phyloP scores from a whole-genome alignment of 2,797 vertebrate genomes.

The Scolopax bukidnonensis region DNA sequence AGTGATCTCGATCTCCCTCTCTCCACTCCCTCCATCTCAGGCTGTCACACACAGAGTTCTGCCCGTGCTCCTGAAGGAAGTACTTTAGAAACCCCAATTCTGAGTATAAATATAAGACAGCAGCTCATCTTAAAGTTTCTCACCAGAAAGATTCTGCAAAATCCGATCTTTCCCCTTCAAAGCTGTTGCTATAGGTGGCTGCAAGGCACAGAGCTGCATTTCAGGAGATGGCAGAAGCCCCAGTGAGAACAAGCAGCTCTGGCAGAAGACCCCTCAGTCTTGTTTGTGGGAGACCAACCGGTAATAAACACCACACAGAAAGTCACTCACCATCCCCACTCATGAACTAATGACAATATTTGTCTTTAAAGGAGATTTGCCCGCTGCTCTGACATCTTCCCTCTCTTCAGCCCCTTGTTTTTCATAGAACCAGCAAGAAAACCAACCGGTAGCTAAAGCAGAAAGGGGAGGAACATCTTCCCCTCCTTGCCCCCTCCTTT shows the following conservation, averaged over 20 bases:
- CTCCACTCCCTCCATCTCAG: background rate
- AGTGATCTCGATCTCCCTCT: background rate
- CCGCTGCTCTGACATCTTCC: background rate
- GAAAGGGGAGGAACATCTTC: background rate
- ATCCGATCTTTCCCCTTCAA: background rate
- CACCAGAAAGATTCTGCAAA: background rate
- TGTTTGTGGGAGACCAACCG: background rate
- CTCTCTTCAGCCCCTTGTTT: background rate
- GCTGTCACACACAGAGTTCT: accelerated
- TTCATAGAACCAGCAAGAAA: background rate
- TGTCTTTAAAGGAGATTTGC: background rate
- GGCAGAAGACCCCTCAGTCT: background rate
- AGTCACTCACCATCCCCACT: background rate
- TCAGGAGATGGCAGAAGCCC: background rate
- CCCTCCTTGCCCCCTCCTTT: background rate
- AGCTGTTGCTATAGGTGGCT: background rate
- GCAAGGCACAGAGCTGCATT: background rate
- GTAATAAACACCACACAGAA: background rate
- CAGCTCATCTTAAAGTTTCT: background rate
- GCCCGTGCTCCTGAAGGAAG: background rate
- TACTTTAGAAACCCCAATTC: background rate
- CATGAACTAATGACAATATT: background rate
- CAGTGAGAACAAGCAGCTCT: background rate
- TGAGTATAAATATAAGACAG: background rate
- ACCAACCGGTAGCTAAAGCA: background rate